Percentiles rank a stretch among this genome's conserved stretches.
phyloP scores from a whole-genome alignment of 2,113 vertebrate genomes.

The Enhydra lutris region DNA sequence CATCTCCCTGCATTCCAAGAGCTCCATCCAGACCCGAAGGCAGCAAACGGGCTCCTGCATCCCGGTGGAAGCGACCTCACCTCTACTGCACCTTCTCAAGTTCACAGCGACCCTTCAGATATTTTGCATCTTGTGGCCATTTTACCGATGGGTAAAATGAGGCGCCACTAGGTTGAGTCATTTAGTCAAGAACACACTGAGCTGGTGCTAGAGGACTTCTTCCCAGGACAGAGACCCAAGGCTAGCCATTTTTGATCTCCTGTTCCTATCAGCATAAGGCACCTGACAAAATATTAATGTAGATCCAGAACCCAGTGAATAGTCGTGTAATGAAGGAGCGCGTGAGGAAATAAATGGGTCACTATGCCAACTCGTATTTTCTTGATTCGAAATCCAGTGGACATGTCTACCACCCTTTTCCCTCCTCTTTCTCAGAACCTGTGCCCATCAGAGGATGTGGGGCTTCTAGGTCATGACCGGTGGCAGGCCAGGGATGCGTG shows the following conservation, averaged over 20 bases:
- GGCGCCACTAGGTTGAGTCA: not conserved
- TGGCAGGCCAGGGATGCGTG: too few species aligned
- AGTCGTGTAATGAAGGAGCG: not conserved
- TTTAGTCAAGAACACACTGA: not conserved
- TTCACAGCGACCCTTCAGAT: too few species aligned
- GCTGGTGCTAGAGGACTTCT: not conserved
- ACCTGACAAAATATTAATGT: not conserved
- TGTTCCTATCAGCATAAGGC: not conserved
- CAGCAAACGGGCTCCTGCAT: accelerated
- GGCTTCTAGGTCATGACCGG: not conserved
- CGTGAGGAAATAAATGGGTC: not conserved
- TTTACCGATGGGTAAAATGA: not conserved
- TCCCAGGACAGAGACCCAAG: not conserved
- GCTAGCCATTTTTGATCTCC: too few species aligned
- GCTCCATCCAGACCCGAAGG: not conserved
- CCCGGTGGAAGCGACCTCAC: accelerated
- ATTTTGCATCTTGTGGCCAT: not conserved
- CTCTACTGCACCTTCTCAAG: accelerated
- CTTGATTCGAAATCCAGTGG: not conserved
- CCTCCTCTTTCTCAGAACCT: not conserved
- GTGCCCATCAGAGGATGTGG: not conserved
- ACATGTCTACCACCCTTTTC: accelerated
- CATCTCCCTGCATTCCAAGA: not conserved
- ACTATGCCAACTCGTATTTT: not conserved
- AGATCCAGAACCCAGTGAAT: too few species aligned